A percentile compares a stretch with the other conserved stretches of the same genome.
These are phyloP conservation scores for Ctenicera cuprea DNA, from an alignment of 2,888 invertebrate genomes.

Conservation along the genomic window DNA sequence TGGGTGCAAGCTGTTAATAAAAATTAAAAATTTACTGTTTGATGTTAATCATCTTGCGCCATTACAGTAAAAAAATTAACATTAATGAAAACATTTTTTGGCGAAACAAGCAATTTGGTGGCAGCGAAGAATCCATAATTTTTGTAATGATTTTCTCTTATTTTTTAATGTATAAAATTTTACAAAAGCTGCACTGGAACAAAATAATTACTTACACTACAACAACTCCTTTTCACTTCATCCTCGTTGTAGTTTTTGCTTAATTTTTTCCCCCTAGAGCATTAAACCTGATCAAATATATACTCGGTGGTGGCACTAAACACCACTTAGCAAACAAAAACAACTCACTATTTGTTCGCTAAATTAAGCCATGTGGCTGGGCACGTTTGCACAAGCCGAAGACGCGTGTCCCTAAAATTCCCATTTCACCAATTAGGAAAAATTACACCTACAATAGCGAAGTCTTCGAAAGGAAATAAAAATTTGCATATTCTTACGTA, in stretches of 20 bases:
- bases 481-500: conserved; percentile 18
- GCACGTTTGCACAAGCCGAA: conserved; percentile 23
- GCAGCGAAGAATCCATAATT: too few species aligned
- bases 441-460: neutral
- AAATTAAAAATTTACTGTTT: too few species aligned
- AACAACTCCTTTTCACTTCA: too few species aligned
- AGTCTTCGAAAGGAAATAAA: neutral
- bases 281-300: conserved; percentile 13
- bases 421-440: conserved; percentile 10
- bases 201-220: too few species aligned
- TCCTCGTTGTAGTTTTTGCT: neutral
- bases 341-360: conserved; percentile 17
- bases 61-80: too few species aligned
- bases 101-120: too few species aligned
- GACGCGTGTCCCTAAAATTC: conserved; percentile 22
- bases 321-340: conserved; percentile 26
- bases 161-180: too few species aligned
- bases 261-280: neutral
- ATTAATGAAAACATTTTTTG: too few species aligned
- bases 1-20: too few species aligned
- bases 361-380: conserved; percentile 25
- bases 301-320: conserved; percentile 3
- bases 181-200: too few species aligned
- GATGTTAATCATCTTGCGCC: too few species aligned
- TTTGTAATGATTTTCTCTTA: too few species aligned